These are phyloP conservation scores for Labeo catla DNA, from an alignment of 2,113 vertebrate species.

Conservation along the genomic window DNA sequence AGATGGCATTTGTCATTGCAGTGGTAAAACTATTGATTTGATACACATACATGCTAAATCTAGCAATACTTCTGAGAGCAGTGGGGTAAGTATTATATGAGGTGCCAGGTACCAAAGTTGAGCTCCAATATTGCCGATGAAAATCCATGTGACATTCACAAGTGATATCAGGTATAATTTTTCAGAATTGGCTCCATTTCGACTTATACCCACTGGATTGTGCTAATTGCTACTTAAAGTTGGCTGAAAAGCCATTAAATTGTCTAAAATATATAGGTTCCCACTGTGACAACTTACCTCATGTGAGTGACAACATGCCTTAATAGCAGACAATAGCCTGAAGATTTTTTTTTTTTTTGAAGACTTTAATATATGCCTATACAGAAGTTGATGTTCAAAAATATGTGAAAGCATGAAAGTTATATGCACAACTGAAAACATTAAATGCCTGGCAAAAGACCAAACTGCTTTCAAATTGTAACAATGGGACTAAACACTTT, in stretches of 20 bases:
- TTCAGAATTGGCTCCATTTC: not conserved
- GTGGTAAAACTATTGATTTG: not conserved
- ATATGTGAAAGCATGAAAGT: not conserved
- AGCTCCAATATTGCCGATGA: not conserved
- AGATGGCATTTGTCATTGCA: not conserved
- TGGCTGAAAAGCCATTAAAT: not conserved
- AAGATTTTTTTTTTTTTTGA: not conserved
- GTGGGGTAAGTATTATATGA: not conserved
- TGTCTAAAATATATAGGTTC: not conserved
- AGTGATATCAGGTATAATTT: too few relatives aligned
- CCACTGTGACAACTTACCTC: not conserved
- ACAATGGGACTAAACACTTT: conserved; percentile 14
- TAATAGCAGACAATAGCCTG: not conserved
- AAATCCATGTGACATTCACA: not conserved
- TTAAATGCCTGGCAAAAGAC: not conserved
- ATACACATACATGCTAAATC: not conserved
- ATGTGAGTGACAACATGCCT: not conserved
- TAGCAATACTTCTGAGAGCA: not conserved
- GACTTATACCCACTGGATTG: not conserved
- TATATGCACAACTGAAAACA: not conserved
- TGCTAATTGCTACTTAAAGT: not conserved
- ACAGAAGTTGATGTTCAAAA: not conserved
- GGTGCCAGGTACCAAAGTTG: not conserved
- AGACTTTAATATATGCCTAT: not conserved
- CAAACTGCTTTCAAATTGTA: conserved; percentile 5